These are phyloP conservation scores for Episyrphus balteatus DNA, from an alignment of 1,140 invertebrate genomes.

Conservation along the genomic window DNA sequence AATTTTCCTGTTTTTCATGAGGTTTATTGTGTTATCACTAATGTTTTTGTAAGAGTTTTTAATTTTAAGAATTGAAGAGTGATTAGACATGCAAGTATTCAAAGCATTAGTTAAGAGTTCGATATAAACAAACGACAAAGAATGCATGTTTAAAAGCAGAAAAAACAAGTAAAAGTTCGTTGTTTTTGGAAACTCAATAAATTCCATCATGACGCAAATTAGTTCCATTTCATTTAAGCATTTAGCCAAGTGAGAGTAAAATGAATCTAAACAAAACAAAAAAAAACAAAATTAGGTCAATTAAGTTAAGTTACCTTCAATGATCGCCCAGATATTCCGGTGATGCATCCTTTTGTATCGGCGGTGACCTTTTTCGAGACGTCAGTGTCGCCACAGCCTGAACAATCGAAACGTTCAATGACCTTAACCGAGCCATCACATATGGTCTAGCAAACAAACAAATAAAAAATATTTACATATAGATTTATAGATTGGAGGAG, in stretches of 20 bases:
- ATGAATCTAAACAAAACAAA: neutral
- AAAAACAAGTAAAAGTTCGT: too few species aligned
- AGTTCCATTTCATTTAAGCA: neutral
- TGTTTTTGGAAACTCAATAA: too few species aligned
- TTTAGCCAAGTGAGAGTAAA: neutral
- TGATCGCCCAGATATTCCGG: constrained; percentile 76
- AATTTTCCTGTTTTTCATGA: too few species aligned
- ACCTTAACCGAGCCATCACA: constrained; percentile 74
- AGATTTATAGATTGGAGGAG: neutral
- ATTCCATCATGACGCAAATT: neutral
- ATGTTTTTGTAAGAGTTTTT: too few species aligned
- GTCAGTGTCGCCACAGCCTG: constrained; percentile 88
- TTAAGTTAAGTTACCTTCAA: constrained; percentile 56
- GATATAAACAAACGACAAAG: too few species aligned
- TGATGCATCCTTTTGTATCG: constrained; percentile 59
- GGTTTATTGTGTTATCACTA: too few species aligned
- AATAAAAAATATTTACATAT: neutral
- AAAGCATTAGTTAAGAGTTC: too few species aligned
- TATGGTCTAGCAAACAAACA: constrained; percentile 48
- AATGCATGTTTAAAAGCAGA: too few species aligned
- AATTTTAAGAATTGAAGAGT: too few species aligned
- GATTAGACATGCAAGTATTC: too few species aligned
- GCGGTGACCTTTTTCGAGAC: constrained; percentile 72
- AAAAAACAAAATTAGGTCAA: neutral
- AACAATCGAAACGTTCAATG: constrained; percentile 89